Percentiles rank a stretch among this genome's conserved stretches.
Conservation (phyloP, 2,113 vertebrate genomes). For the Rafetus swinhoei region DNA sequence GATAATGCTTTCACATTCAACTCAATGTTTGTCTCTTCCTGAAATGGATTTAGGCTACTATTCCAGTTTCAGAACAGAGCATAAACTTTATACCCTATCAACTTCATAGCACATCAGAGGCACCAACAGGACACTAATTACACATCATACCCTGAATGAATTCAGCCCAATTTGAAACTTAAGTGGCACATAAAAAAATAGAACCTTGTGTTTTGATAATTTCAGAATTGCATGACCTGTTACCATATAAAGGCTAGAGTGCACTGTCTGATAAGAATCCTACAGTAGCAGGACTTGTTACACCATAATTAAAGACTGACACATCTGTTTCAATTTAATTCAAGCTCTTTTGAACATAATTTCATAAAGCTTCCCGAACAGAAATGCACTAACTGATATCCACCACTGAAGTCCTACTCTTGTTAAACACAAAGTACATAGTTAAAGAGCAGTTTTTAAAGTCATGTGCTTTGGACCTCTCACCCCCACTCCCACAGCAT, state of each 20-base stretch:
- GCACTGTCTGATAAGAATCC: constrained; percentile 55
- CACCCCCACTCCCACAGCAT: neutral
- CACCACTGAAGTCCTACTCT: constrained; percentile 32
- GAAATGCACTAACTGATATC: constrained; percentile 46
- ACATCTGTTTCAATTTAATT: constrained; percentile 66
- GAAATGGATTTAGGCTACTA: neutral
- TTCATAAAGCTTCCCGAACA: constrained; percentile 63
- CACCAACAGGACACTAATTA: neutral
- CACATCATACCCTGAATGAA: neutral
- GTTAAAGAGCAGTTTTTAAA: constrained; percentile 40
- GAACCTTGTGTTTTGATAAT: constrained; percentile 36
- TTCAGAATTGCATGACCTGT: constrained; percentile 48
- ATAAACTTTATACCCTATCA: neutral
- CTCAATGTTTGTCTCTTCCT: neutral
- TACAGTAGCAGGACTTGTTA: constrained; percentile 42
- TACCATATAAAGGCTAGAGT: constrained; percentile 49
- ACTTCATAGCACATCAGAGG: neutral
- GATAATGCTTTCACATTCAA: neutral
- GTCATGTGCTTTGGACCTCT: constrained; percentile 11
- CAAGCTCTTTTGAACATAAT: constrained; percentile 51
- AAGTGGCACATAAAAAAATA: neutral
- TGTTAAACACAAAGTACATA: neutral
- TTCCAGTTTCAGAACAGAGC: neutral
- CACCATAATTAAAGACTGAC: constrained; percentile 37
- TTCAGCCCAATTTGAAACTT: neutral